Conservation (phyloP, 1,140 invertebrate genomes). For the Archivesica marissinica region DNA sequence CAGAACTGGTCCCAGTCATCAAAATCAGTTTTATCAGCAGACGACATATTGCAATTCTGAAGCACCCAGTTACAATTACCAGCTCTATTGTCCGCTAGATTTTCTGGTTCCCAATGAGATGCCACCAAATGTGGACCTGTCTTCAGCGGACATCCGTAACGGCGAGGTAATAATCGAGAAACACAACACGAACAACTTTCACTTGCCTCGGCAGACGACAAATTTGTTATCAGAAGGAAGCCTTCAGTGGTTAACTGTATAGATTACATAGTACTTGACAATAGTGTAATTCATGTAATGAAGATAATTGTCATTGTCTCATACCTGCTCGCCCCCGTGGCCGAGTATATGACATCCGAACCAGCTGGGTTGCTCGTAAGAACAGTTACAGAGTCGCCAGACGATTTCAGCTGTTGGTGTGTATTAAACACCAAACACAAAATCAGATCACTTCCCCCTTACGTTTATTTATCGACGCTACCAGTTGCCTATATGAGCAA, state of each 20-base stretch:
- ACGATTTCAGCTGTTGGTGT: too few relatives aligned
- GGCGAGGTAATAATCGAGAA: conserved; percentile 45
- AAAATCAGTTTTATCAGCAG: not conserved
- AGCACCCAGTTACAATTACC: not conserved
- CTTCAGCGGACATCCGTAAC: conserved; percentile 55
- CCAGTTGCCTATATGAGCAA: too few relatives aligned
- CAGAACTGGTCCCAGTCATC: not conserved
- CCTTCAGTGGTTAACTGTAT: conserved; percentile 2
- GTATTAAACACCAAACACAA: too few relatives aligned
- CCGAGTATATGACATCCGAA: too few relatives aligned
- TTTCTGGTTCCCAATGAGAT: conserved; percentile 55
- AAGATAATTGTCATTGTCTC: too few relatives aligned
- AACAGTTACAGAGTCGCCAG: too few relatives aligned
- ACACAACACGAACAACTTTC: not conserved
- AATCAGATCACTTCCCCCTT: too few relatives aligned
- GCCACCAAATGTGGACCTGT: conserved; percentile 59
- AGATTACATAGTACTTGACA: not conserved
- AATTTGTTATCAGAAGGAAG: not conserved
- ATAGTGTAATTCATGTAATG: too few relatives aligned
- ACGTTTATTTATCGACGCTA: too few relatives aligned
- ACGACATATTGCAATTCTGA: not conserved
- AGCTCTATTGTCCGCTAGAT: conserved; percentile 46
- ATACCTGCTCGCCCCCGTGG: too few relatives aligned
- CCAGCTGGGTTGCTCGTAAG: too few relatives aligned
- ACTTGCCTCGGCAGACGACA: not conserved